These are phyloP conservation scores for Xenopus tropicalis DNA, from an alignment of 2,113 vertebrate species.

Conservation along the genomic window DNA sequence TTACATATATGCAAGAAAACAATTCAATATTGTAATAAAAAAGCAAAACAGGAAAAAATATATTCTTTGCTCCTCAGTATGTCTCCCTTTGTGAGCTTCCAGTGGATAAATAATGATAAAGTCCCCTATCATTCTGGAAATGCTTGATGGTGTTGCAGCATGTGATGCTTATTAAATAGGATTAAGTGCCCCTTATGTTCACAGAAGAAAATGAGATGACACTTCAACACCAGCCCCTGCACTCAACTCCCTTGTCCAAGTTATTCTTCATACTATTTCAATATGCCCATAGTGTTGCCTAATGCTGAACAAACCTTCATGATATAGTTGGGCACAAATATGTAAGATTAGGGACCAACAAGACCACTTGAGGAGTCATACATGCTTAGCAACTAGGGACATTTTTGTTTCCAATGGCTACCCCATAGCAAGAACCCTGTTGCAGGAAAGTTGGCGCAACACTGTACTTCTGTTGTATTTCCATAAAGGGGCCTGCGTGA, in stretches of 20 bases:
- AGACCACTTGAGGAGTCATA: too few relatives aligned
- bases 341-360: not conserved
- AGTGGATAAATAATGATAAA: not conserved
- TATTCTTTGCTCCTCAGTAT: too few relatives aligned
- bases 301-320: not conserved
- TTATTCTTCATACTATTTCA: not conserved
- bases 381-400: too few relatives aligned
- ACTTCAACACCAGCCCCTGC: slow-evolving; percentile 10
- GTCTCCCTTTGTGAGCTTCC: too few relatives aligned
- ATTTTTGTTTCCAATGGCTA: too few relatives aligned
- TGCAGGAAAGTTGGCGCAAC: too few relatives aligned
- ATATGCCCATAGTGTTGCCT: not conserved
- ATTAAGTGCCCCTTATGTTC: slow-evolving; percentile 19
- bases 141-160: slow-evolving; percentile 4
- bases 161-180: slow-evolving; percentile 2
- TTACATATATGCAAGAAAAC: too few relatives aligned
- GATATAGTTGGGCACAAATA: not conserved
- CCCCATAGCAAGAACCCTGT: too few relatives aligned
- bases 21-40: too few relatives aligned
- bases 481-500: too few relatives aligned
- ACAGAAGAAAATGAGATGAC: slow-evolving; percentile 20
- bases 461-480: too few relatives aligned
- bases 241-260: not conserved
- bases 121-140: slow-evolving; percentile 1
- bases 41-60: too few relatives aligned